Percentiles rank a stretch among this genome's conserved stretches.
Evolutionary conservation across 1,140 invertebrate species (phyloP).

Genomic region (Bursaphelenchus mucronatus): DNA sequence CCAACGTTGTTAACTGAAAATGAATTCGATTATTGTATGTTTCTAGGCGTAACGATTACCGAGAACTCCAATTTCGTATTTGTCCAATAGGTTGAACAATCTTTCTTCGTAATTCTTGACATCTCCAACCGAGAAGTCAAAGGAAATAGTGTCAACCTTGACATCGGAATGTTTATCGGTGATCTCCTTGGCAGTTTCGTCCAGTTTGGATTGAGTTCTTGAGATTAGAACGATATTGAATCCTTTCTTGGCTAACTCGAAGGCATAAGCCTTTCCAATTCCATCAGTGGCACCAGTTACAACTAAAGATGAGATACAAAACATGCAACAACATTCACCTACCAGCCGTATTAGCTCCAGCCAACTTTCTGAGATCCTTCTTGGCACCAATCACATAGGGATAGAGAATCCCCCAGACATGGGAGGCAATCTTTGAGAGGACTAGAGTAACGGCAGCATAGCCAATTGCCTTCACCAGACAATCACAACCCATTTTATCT

Average conservation of each 20-base stretch:
- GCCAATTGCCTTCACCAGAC: constrained; percentile 16
- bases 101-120: constrained; percentile 39
- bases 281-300: constrained; percentile 55
- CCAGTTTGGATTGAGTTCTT: constrained; percentile 46
- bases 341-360: constrained; percentile 58
- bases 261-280: constrained; percentile 55
- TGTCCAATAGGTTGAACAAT: constrained; percentile 33
- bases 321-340: constrained; percentile 8
- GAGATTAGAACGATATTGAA: constrained; percentile 55
- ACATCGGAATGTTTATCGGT: constrained; percentile 25
- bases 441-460: constrained; percentile 26
- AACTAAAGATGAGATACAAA: constrained; percentile 36
- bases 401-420: constrained; percentile 41
- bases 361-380: constrained; percentile 44
- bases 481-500: constrained; percentile 1
- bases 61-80: constrained; percentile 53
- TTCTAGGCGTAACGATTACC: constrained; percentile 18
- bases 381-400: constrained; percentile 46
- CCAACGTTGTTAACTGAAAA: constrained; percentile 53
- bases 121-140: constrained; percentile 48
- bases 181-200: constrained; percentile 45
- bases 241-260: constrained; percentile 45
- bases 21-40: neutral
- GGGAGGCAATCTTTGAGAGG: constrained; percentile 27
- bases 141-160: constrained; percentile 41